Conservation (phyloP, 2,797 vertebrate species). For the Yasuhikotakia modesta region DNA sequence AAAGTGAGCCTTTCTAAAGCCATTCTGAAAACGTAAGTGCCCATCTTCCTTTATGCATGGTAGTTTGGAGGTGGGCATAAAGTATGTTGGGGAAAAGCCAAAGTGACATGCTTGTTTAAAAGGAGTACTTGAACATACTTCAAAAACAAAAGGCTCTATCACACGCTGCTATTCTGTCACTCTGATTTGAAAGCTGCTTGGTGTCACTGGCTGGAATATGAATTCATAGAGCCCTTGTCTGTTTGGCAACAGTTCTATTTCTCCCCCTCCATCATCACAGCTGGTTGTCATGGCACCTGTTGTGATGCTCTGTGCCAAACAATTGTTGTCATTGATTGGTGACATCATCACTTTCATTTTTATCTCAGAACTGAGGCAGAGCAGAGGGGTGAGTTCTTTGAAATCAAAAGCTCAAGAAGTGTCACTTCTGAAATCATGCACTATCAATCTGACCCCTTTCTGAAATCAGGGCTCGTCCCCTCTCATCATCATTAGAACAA, state of each 20-base stretch:
- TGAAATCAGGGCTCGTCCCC: conserved; percentile 34
- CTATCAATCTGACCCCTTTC: conserved; percentile 32
- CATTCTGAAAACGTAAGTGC: conserved; percentile 47
- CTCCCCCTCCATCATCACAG: conserved; percentile 57
- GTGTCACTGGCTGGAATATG: conserved; percentile 49
- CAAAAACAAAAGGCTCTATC: conserved; percentile 55
- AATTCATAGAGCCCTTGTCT: conserved; percentile 57
- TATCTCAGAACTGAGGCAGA: conserved; percentile 32
- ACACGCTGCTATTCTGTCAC: conserved; percentile 29
- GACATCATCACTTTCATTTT: conserved; percentile 54
- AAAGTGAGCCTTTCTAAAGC: conserved; percentile 52
- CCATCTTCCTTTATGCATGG: conserved; percentile 53
- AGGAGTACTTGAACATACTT: conserved; percentile 55
- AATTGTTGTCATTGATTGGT: conserved; percentile 54
- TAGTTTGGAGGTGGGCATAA: conserved; percentile 48
- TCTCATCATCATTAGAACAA: conserved; percentile 41
- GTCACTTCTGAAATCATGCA: conserved; percentile 9
- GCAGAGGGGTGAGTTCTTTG: conserved; percentile 18
- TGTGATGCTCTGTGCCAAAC: conserved; percentile 52
- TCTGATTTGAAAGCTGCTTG: conserved; percentile 44
- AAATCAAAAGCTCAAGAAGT: conserved; percentile 32
- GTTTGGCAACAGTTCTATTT: conserved; percentile 49
- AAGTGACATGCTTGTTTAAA: conserved; percentile 53
- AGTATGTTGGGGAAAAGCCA: conserved; percentile 50
- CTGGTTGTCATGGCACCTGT: conserved; percentile 65